Base-by-base conservation (phyloP, 1,140 invertebrate species). In the Babylonia areolata region DNA sequence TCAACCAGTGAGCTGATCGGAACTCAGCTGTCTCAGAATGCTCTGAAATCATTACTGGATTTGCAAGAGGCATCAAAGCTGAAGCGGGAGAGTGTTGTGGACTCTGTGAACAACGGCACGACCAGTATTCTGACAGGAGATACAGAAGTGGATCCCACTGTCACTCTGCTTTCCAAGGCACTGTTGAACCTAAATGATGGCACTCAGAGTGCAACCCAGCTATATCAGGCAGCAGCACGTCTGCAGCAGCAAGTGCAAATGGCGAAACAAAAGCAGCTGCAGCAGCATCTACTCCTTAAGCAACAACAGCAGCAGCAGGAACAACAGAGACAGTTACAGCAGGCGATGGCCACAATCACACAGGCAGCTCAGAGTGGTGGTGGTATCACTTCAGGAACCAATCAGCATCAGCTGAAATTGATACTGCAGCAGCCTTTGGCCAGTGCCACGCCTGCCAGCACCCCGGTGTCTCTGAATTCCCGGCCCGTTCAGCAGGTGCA, bases 341-440 rank as follows among this genome's bases (percentile, higher is more conserved):
- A 89, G 73, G 87, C 85, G 28, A 58, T 81, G 71, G 31, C 69
- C 58, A 85, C 51, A 37, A 64, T 54, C 20, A 82, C 39, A 28
- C 81, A 69, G 28, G 75, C 75, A 80, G 75, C 46, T n/a, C 78
- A 81, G 40, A 17, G 75, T 54, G n/a, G 77, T 71, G 23, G 42
- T 11, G 37, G n/a, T 12, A 2, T 39, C 80, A 81, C 58, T 23
- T 37, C 33, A 46, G 58, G 58, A 11, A 85, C 20, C 40, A 85
- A 33, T n/a, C 92, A 93, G 84, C 91, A 91, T 39, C 91, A 93
- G 54, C 81, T 91, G 28, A 90, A 90, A 81, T 58, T 92, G 20
- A 91, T 91, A 71, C 84, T 92, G 33, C 91, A 92, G 83, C 91
- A 91, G 64, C 89, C 89, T 20, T 46, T 88, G 12, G 83, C 81